phyloP scores from a whole-genome alignment of 2,113 vertebrate species.

The human (Homo sapiens) region GRCh38 chr3:114816001-114816500 shows the following conservation, averaged over 20 bases:
- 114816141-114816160: constrained; percentile 78
- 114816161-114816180: constrained; percentile 78
- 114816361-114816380: constrained; percentile 78
- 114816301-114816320: constrained; percentile 81
- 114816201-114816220: constrained; percentile 74
- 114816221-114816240: constrained; percentile 76
- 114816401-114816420: constrained; percentile 79
- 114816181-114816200: constrained; percentile 77
- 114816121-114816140: constrained; percentile 79
- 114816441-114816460: constrained; percentile 42
- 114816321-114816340: constrained; percentile 77
- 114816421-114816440: constrained; percentile 72
- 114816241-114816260: constrained; percentile 75
- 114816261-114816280: constrained; percentile 78
- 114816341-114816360: constrained; percentile 68
- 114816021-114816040: constrained; percentile 31
- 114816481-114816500: constrained; percentile 63
- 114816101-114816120: constrained; percentile 81
- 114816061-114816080: constrained; percentile 56
- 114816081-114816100: constrained; percentile 81
- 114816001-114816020: not conserved
- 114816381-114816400: constrained; percentile 70
- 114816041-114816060: constrained; percentile 19
- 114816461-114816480: constrained; percentile 43
- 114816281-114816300: constrained; percentile 80